These are phyloP conservation scores for Lasioglossum figueresi DNA, from an alignment of 2,888 invertebrate genomes.

Conservation along the genomic window DNA sequence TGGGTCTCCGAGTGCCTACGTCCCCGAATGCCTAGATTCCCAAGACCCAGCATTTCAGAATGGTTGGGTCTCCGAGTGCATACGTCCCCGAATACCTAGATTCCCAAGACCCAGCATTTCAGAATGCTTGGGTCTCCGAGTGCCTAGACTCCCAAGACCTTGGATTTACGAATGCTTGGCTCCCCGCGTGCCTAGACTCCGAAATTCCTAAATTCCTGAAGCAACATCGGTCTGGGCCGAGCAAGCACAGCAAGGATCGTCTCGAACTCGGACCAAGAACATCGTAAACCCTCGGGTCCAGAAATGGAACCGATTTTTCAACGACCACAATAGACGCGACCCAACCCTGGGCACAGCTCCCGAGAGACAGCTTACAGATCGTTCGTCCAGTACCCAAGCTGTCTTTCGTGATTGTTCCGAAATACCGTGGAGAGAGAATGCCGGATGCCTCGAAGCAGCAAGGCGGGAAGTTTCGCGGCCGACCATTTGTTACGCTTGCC, in stretches of 20 bases:
- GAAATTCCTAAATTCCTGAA: neutral
- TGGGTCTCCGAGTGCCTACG: neutral
- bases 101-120: too few relatives aligned
- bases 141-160: too few relatives aligned
- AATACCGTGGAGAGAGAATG: conserved; percentile 8
- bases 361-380: conserved; percentile 65
- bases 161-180: too few relatives aligned
- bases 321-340: neutral
- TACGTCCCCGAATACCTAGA: too few relatives aligned
- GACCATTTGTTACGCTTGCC: conserved; percentile 52
- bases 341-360: neutral
- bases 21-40: neutral
- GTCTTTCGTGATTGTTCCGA: conserved; percentile 53
- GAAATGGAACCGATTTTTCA: conserved; percentile 34
- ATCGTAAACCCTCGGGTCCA: neutral
- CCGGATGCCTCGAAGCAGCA: conserved; percentile 4
- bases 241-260: neutral
- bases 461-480: conserved; percentile 5
- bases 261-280: neutral
- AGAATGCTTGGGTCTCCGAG: too few relatives aligned
- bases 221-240: neutral
- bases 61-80: too few relatives aligned
- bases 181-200: too few relatives aligned
- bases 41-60: too few relatives aligned
- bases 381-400: conserved; percentile 50